Evolutionary conservation across 2,797 vertebrate genomes (phyloP).

Genomic region (Mormyrops boulengeri): DNA sequence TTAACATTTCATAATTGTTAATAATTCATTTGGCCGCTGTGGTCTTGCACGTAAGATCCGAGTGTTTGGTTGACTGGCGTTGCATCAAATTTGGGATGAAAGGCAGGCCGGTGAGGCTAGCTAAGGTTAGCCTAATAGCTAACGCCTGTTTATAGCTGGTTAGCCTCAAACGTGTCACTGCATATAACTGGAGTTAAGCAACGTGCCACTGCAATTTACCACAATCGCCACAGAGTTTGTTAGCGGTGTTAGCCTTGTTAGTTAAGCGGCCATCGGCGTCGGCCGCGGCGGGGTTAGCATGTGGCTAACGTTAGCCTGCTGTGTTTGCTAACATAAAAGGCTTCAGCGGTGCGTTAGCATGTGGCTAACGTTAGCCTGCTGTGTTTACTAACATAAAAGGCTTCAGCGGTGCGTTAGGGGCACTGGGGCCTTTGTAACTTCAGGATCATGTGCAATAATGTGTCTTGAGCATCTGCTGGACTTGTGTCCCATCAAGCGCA

Average conservation of each 20-base stretch:
- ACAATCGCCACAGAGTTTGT: neutral
- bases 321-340: neutral
- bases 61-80: neutral
- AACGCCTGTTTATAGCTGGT: neutral
- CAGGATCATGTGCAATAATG: neutral
- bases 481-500: neutral
- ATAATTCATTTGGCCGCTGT: neutral
- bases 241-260: neutral
- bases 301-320: neutral
- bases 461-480: neutral
- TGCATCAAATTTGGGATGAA: neutral
- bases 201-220: neutral
- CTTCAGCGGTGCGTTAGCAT: neutral
- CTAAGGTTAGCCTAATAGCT: neutral
- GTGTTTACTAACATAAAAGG: neutral
- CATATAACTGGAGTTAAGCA: neutral
- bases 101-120: neutral
- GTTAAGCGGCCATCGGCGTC: neutral
- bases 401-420: neutral
- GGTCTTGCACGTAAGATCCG: neutral
- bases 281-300: neutral
- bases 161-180: neutral
- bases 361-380: neutral
- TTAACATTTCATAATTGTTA: neutral
- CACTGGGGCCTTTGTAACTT: neutral